Percentiles rank a stretch among this genome's conserved stretches.
These are phyloP conservation scores for Steinernema carpocapsae DNA, from an alignment of 2,888 invertebrate genomes.

Conservation along the genomic window DNA sequence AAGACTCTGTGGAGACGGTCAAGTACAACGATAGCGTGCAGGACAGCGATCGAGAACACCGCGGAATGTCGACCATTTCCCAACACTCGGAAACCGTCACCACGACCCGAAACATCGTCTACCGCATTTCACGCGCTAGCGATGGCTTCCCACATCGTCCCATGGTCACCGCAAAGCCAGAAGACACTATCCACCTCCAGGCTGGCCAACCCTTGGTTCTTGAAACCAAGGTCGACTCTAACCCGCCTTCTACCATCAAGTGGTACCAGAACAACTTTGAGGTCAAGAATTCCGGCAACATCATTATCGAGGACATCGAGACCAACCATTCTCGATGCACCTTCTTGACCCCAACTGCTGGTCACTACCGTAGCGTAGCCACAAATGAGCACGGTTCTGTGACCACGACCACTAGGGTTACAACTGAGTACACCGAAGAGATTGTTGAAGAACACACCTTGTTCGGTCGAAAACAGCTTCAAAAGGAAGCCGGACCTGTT, in stretches of 20 bases:
- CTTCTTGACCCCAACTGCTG: slow-evolving; percentile 65
- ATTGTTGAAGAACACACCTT: slow-evolving; percentile 39
- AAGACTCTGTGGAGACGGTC: slow-evolving; percentile 38
- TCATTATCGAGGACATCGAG: slow-evolving; percentile 42
- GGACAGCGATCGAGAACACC: slow-evolving; percentile 36
- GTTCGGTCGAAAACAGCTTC: slow-evolving; percentile 40
- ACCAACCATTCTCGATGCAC: slow-evolving; percentile 47
- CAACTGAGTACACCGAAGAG: slow-evolving; percentile 41
- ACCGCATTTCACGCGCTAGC: slow-evolving; percentile 31
- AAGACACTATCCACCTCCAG: slow-evolving; percentile 46
- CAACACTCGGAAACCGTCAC: slow-evolving; percentile 31
- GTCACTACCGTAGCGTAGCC: slow-evolving; percentile 53
- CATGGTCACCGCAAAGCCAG: slow-evolving; percentile 39
- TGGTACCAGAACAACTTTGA: slow-evolving; percentile 63
- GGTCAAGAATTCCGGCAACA: slow-evolving; percentile 42
- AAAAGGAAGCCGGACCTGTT: slow-evolving; percentile 34
- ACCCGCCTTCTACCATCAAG: slow-evolving; percentile 51
- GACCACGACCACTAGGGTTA: slow-evolving; percentile 43
- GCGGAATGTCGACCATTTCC: slow-evolving; percentile 30
- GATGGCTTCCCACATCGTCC: slow-evolving; percentile 45
- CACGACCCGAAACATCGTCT: slow-evolving; percentile 25
- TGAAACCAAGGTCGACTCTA: slow-evolving; percentile 50
- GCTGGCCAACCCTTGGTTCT: slow-evolving; percentile 48
- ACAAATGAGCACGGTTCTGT: slow-evolving; percentile 51
- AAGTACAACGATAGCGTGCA: slow-evolving; percentile 34